Conservation (phyloP, 2,888 invertebrate species). For the Diogma glabrata region DNA sequence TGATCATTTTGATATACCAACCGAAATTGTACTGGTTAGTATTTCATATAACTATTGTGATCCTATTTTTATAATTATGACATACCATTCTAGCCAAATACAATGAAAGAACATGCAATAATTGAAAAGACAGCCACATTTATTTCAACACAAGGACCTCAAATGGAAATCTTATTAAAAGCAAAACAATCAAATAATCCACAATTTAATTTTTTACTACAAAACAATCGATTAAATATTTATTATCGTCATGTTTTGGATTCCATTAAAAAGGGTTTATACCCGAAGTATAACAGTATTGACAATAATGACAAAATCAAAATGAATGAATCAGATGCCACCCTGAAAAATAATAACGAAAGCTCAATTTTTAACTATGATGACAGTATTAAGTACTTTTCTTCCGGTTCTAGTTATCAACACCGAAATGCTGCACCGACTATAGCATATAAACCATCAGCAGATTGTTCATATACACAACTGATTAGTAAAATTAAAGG, state of each 20-base stretch:
- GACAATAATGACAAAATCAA: too few relatives aligned
- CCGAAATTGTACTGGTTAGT: slow-evolving; percentile 58
- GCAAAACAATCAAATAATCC: slow-evolving; percentile 91
- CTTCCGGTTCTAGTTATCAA: neutral
- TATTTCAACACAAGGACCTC: slow-evolving; percentile 80
- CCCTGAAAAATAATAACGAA: slow-evolving; percentile 14
- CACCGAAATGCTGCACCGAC: slow-evolving; percentile 37
- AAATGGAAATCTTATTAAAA: slow-evolving; percentile 98
- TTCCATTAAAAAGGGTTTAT: slow-evolving; percentile 56
- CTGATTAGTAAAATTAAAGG: slow-evolving; percentile 78
- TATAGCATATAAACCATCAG: slow-evolving; percentile 68
- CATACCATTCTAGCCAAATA: slow-evolving; percentile 46
- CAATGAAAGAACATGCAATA: slow-evolving; percentile 78
- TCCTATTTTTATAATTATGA: neutral
- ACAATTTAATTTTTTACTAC: slow-evolving; percentile 87
- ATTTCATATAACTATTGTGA: neutral
- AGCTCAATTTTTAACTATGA: slow-evolving; percentile 19
- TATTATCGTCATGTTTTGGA: slow-evolving; percentile 74
- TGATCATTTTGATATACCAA: slow-evolving; percentile 61
- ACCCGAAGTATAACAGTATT: slow-evolving; percentile 29
- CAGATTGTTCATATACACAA: slow-evolving; percentile 79
- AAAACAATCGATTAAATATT: slow-evolving; percentile 69
- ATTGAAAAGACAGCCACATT: slow-evolving; percentile 91
- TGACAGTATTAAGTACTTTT: neutral
- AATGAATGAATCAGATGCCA: slow-evolving; percentile 4